Evolutionary conservation across 1,140 invertebrate genomes (phyloP).

Genomic region (Andricus grossulariae): DNA sequence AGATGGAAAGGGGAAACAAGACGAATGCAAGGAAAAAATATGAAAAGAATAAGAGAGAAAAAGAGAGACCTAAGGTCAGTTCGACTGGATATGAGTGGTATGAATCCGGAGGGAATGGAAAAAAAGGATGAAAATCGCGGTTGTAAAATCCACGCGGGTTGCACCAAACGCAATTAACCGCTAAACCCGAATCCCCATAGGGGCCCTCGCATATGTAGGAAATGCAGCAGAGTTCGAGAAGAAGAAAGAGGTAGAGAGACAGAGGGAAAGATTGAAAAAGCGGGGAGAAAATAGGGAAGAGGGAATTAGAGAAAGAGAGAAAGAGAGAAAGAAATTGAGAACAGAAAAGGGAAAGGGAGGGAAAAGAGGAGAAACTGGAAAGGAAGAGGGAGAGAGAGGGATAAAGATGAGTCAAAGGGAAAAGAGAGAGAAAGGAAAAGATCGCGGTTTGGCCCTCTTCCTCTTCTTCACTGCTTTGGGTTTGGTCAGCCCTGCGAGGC

Average conservation of each 20-base stretch:
- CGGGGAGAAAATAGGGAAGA: too few species aligned
- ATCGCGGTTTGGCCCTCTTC: slow-evolving; percentile 57
- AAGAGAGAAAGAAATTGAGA: slow-evolving; percentile 45
- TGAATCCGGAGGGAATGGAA: slow-evolving; percentile 49
- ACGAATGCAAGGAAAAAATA: background rate
- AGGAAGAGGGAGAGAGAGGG: slow-evolving; percentile 37
- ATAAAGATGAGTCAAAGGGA: slow-evolving; percentile 45
- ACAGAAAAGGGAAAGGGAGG: slow-evolving; percentile 51
- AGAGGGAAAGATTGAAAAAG: slow-evolving; percentile 34
- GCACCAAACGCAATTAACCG: slow-evolving; percentile 74
- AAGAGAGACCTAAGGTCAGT: slow-evolving; percentile 7
- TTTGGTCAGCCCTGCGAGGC: slow-evolving; percentile 73
- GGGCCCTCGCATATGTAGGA: slow-evolving; percentile 58
- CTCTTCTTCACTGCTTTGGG: slow-evolving; percentile 59
- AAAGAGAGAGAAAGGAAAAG: slow-evolving; percentile 46
- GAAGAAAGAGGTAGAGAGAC: slow-evolving; percentile 34
- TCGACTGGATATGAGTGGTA: background rate
- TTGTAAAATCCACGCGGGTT: slow-evolving; percentile 71
- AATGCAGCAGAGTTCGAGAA: slow-evolving; percentile 49
- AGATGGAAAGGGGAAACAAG: slow-evolving; percentile 4
- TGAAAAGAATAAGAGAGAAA: slow-evolving; percentile 24
- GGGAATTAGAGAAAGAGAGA: slow-evolving; percentile 35
- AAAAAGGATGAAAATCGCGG: slow-evolving; percentile 71
- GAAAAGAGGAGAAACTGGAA: slow-evolving; percentile 42
- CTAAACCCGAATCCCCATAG: slow-evolving; percentile 70